Conservation (phyloP, 2,113 vertebrate species). For the Pollachius pollachius region DNA sequence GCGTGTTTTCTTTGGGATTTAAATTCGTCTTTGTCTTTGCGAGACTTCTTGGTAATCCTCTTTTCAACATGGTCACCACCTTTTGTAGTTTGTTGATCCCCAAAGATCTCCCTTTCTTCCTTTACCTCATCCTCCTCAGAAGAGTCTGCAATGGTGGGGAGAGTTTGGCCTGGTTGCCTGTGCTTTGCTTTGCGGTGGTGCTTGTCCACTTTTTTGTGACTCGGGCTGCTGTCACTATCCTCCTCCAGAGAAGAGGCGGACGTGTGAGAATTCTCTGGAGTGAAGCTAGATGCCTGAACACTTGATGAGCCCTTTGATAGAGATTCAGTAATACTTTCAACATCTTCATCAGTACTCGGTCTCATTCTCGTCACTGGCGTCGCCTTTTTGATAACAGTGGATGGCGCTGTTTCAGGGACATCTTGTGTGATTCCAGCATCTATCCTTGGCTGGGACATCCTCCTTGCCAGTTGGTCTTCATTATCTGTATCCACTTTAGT, state of each 20-base stretch:
- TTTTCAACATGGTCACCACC: slow-evolving; percentile 81
- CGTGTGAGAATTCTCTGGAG: slow-evolving; percentile 91
- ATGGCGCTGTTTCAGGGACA: slow-evolving; percentile 64
- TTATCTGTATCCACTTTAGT: slow-evolving; percentile 72
- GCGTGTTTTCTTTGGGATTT: slow-evolving; percentile 80
- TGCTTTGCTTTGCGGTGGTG: slow-evolving; percentile 90
- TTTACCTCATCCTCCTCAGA: slow-evolving; percentile 90
- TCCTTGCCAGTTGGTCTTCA: slow-evolving; percentile 75
- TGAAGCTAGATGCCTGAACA: slow-evolving; percentile 91
- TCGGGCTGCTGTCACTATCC: slow-evolving; percentile 95
- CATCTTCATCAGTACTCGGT: slow-evolving; percentile 84
- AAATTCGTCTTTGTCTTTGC: slow-evolving; percentile 84
- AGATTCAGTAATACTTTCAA: slow-evolving; percentile 94
- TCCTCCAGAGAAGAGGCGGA: slow-evolving; percentile 96
- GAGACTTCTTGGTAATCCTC: slow-evolving; percentile 81
- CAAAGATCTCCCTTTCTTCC: slow-evolving; percentile 80
- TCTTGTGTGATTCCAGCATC: slow-evolving; percentile 75
- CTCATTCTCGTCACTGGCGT: slow-evolving; percentile 67
- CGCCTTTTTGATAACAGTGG: slow-evolving; percentile 54
- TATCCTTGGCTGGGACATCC: slow-evolving; percentile 73
- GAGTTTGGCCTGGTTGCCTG: slow-evolving; percentile 82
- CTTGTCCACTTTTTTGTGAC: slow-evolving; percentile 86
- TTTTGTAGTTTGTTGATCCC: slow-evolving; percentile 79
- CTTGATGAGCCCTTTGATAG: slow-evolving; percentile 94
- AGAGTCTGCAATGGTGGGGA: slow-evolving; percentile 92